Conservation (phyloP, 1,140 invertebrate genomes). For the Tetramorium simillimum region DNA sequence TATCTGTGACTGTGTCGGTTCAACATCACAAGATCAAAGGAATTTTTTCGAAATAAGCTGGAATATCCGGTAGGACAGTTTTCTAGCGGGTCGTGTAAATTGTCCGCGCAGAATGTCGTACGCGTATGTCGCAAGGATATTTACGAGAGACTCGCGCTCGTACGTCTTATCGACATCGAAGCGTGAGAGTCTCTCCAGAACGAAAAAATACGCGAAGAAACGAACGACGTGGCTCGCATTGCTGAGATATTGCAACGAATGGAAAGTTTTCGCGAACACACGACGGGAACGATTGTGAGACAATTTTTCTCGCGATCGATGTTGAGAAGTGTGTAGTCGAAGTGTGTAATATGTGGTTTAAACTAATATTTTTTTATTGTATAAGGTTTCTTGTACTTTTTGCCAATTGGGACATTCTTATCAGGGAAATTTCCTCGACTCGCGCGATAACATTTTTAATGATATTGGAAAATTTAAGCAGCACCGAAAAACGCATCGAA, state of each 20-base stretch:
- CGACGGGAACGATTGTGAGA: not conserved
- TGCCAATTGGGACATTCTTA: too few relatives aligned
- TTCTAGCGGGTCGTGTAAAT: constrained; percentile 42
- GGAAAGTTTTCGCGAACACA: constrained; percentile 7
- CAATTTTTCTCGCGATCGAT: not conserved
- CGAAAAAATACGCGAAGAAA: constrained; percentile 27
- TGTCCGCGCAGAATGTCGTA: not conserved
- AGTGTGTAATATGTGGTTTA: not conserved
- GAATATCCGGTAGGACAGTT: not conserved
- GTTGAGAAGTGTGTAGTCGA: not conserved
- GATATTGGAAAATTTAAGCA: not conserved
- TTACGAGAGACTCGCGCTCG: constrained; percentile 8
- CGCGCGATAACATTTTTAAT: not conserved
- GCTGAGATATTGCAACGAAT: constrained; percentile 3
- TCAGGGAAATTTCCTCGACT: not conserved
- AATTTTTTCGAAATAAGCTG: not conserved
- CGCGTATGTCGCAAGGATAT: constrained; percentile 14
- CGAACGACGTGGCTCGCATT: not conserved
- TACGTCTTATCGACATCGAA: constrained; percentile 1
- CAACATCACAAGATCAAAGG: constrained; percentile 59
- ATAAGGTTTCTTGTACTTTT: not conserved
- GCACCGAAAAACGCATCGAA: not conserved
- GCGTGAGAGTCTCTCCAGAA: not conserved
- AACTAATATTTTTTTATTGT: not conserved
- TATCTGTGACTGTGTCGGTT: not conserved